phyloP scores from a whole-genome alignment of 2,888 invertebrate genomes.

The Acleris literana region DNA sequence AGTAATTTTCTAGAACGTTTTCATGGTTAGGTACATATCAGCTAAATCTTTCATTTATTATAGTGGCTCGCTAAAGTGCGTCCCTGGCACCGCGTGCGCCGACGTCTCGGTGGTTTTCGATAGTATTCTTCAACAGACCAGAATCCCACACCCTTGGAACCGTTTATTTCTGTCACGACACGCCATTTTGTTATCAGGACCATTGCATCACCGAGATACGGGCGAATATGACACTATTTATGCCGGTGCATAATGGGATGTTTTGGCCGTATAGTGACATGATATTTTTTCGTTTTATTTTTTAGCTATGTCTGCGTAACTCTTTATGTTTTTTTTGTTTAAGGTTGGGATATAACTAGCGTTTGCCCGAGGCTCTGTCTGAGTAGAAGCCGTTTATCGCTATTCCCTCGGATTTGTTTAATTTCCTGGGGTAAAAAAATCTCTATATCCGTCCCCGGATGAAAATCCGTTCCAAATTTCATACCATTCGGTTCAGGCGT shows the following conservation, averaged over 20 bases:
- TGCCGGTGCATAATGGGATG: slow-evolving; percentile 8
- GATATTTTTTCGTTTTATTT: neutral
- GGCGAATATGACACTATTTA: slow-evolving; percentile 19
- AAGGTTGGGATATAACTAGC: neutral
- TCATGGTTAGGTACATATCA: no score
- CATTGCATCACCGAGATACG: slow-evolving; percentile 25
- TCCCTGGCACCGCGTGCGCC: neutral
- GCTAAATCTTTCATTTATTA: no score
- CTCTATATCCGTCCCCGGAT: no score
- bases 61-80: no score
- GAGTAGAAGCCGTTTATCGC: no score
- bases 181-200: slow-evolving; percentile 26
- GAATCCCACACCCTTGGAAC: slow-evolving; percentile 19
- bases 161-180: slow-evolving; percentile 31
- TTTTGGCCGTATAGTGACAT: neutral
- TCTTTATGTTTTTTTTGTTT: neutral
- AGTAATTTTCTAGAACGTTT: no score
- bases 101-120: slow-evolving; percentile 16
- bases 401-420: no score
- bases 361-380: no score
- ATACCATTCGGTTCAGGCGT: no score
- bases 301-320: neutral
- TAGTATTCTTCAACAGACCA: slow-evolving; percentile 5
- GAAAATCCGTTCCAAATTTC: no score
- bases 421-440: no score